These are phyloP conservation scores for Archips crataeganus DNA, from an alignment of 2,888 invertebrate genomes.

Conservation along the genomic window DNA sequence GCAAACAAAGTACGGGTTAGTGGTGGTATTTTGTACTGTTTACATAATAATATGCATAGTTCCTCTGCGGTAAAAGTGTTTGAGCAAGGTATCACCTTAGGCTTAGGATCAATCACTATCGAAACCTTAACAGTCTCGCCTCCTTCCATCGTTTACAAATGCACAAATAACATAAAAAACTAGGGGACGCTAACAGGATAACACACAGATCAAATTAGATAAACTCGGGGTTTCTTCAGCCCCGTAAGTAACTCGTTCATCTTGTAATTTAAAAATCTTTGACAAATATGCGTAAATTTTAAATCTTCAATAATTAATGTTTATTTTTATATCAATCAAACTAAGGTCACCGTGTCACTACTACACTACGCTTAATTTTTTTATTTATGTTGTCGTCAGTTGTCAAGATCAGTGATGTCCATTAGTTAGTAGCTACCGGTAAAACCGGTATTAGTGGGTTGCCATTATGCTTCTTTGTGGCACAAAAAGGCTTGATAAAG, in stretches of 20 bases:
- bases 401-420: conserved; percentile 33
- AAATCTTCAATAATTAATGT: conserved; percentile 38
- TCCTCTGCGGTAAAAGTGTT: conserved; percentile 87
- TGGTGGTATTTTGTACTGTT: conserved; percentile 90
- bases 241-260: conserved; percentile 31
- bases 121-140: conserved; percentile 77
- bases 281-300: conserved; percentile 30
- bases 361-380: conserved; percentile 32
- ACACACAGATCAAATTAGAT: conserved; percentile 45
- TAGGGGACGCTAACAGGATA: conserved; percentile 70
- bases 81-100: conserved; percentile 75
- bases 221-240: conserved; percentile 13
- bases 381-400: conserved; percentile 37
- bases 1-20: conserved; percentile 92
- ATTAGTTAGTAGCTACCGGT: neutral
- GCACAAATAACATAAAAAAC: conserved; percentile 71
- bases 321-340: conserved; percentile 42
- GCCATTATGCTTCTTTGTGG: neutral
- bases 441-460: conserved; percentile 26
- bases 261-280: conserved; percentile 29
- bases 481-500: too few relatives aligned
- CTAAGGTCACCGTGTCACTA: conserved; percentile 41
- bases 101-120: conserved; percentile 72
- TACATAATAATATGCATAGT: conserved; percentile 89
- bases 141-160: conserved; percentile 71